Percentiles rank a stretch among this genome's conserved stretches.
phyloP scores from a whole-genome alignment of 1,140 invertebrate genomes.

The Dinoponera quadriceps region DNA sequence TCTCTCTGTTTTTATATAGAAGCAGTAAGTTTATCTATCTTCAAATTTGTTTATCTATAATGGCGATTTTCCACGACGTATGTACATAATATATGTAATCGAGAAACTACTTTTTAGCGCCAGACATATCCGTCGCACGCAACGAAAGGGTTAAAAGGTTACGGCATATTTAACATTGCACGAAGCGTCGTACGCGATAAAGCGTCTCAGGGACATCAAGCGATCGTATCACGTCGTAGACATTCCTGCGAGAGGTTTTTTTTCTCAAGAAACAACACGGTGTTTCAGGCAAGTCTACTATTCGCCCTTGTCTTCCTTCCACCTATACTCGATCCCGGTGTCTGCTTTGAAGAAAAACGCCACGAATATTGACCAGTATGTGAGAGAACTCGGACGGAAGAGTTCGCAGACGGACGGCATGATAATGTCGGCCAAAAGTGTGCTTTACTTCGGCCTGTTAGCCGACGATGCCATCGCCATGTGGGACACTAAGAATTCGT shows the following conservation, averaged over 20 bases:
- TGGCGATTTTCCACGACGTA: no score
- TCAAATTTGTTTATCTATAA: no score
- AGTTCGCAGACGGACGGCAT: slow-evolving; percentile 89
- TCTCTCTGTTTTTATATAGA: no score
- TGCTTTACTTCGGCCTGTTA: slow-evolving; percentile 89
- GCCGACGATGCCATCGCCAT: slow-evolving; percentile 88
- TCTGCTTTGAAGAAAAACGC: slow-evolving; percentile 85
- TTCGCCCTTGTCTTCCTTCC: slow-evolving; percentile 88
- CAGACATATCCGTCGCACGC: no score
- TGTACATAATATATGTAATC: no score
- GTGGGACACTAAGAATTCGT: slow-evolving; percentile 87
- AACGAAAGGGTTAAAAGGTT: no score
- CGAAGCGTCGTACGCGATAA: no score
- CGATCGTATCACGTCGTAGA: background rate
- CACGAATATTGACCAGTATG: slow-evolving; percentile 79
- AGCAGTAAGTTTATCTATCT: no score
- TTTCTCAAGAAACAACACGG: background rate
- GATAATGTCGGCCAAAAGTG: slow-evolving; percentile 89
- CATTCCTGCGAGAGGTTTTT: background rate
- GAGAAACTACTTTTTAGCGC: no score
- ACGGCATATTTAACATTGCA: no score
- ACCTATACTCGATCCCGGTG: slow-evolving; percentile 88
- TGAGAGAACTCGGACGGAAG: slow-evolving; percentile 87
- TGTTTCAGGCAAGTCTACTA: slow-evolving; percentile 87
- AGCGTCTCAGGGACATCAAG: no score